These are phyloP conservation scores for Microplitis mediator DNA, from an alignment of 1,140 invertebrate species.

Conservation along the genomic window DNA sequence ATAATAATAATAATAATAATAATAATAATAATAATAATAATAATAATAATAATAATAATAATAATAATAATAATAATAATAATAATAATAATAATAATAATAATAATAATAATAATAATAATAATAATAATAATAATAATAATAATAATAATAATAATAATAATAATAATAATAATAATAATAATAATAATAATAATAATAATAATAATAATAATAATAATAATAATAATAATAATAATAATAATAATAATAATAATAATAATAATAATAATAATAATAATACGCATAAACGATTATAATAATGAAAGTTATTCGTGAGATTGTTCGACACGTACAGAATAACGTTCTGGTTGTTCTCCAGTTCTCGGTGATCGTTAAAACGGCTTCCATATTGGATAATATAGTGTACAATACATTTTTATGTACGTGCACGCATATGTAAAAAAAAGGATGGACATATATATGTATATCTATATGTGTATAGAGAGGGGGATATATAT, in stretches of 20 bases:
- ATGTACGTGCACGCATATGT: no score
- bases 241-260: background rate
- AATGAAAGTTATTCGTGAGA: no score
- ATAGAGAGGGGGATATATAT: background rate
- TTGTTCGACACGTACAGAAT: no score
- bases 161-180: background rate
- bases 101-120: background rate
- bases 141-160: background rate
- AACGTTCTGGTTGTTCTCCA: no score
- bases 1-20: background rate
- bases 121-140: background rate
- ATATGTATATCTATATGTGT: background rate
- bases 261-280: background rate
- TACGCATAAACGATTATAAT: background rate
- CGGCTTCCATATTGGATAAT: no score
- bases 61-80: background rate
- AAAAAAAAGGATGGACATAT: background rate
- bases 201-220: background rate
- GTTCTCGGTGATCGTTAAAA: no score
- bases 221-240: background rate
- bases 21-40: background rate
- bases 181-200: background rate
- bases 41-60: background rate
- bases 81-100: background rate
- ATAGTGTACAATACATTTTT: no score